Conservation (phyloP, 2,888 invertebrate species). For the Pristionchus japonicus region DNA sequence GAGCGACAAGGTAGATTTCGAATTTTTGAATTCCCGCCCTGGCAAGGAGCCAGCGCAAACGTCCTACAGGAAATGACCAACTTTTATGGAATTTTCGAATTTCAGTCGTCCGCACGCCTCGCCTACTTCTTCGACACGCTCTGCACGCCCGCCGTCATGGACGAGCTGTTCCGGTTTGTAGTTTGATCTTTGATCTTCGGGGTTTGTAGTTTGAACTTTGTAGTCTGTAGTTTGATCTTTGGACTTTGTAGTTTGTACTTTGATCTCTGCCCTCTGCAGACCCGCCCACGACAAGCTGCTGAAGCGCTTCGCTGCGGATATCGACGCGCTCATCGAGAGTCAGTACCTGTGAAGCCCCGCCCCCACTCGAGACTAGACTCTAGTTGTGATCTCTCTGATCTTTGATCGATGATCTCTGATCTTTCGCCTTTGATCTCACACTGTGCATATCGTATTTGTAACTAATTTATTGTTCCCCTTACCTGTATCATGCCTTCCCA, state of each 20-base stretch:
- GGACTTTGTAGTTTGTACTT: not conserved
- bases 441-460: not conserved
- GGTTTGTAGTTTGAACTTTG: conserved; percentile 1
- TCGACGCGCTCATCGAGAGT: conserved; percentile 41
- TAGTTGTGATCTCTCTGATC: conserved; percentile 33
- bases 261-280: conserved; percentile 18
- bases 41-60: not conserved
- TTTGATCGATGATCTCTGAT: conserved; percentile 22
- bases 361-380: not conserved
- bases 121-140: conserved; percentile 41
- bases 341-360: conserved; percentile 40
- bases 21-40: not conserved
- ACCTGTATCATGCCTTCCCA: not conserved
- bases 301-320: conserved; percentile 43
- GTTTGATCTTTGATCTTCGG: no score
- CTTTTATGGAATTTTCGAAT: not conserved
- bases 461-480: not conserved
- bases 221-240: not conserved
- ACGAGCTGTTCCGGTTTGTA: conserved; percentile 38
- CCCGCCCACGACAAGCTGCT: conserved; percentile 34
- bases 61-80: not conserved
- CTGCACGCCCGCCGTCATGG: conserved; percentile 35
- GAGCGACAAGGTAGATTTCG: conserved; percentile 19
- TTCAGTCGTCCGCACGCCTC: conserved; percentile 44
- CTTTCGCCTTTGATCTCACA: conserved; percentile 1